phyloP scores from a whole-genome alignment of 2,888 invertebrate species.

The Ametastegia equiseti region DNA sequence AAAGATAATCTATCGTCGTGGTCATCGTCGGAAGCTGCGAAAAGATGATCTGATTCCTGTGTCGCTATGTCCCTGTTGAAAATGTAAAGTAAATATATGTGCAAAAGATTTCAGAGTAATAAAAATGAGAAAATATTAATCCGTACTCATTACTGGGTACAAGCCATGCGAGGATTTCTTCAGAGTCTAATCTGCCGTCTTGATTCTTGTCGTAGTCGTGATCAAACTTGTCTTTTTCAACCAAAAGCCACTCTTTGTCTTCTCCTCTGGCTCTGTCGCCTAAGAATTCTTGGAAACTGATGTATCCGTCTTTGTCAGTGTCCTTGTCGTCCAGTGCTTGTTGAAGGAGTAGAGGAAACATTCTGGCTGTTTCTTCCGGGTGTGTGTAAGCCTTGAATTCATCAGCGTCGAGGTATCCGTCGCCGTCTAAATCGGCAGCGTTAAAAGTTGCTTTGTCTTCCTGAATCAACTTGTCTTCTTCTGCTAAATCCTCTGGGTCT shows the following conservation, averaged over 20 bases:
- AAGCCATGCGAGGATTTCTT: slow-evolving; percentile 93
- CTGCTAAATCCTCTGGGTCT: slow-evolving; percentile 78
- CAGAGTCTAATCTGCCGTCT: slow-evolving; percentile 87
- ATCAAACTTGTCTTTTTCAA: slow-evolving; percentile 91
- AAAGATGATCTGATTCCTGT: slow-evolving; percentile 94
- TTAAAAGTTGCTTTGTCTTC: slow-evolving; percentile 93
- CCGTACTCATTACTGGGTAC: slow-evolving; percentile 92
- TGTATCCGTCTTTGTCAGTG: slow-evolving; percentile 87
- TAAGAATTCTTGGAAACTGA: slow-evolving; percentile 91
- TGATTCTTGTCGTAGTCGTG: slow-evolving; percentile 89
- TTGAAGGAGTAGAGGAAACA: slow-evolving; percentile 88
- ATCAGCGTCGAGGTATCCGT: slow-evolving; percentile 84
- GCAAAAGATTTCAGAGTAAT: neutral
- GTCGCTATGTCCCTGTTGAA: slow-evolving; percentile 87
- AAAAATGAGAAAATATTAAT: neutral
- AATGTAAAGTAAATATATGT: slow-evolving; percentile 25
- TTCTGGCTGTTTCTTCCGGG: slow-evolving; percentile 94
- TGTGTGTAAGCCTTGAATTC: slow-evolving; percentile 95
- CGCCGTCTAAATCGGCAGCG: slow-evolving; percentile 90
- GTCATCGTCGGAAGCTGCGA: slow-evolving; percentile 91
- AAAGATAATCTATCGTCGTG: slow-evolving; percentile 88
- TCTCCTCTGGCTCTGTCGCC: slow-evolving; percentile 83
- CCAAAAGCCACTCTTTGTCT: slow-evolving; percentile 84
- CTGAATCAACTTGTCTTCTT: slow-evolving; percentile 80
- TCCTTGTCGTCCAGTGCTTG: slow-evolving; percentile 94